Base-by-base conservation (phyloP, 2,888 invertebrate genomes). In the Copidosoma aretas region DNA sequence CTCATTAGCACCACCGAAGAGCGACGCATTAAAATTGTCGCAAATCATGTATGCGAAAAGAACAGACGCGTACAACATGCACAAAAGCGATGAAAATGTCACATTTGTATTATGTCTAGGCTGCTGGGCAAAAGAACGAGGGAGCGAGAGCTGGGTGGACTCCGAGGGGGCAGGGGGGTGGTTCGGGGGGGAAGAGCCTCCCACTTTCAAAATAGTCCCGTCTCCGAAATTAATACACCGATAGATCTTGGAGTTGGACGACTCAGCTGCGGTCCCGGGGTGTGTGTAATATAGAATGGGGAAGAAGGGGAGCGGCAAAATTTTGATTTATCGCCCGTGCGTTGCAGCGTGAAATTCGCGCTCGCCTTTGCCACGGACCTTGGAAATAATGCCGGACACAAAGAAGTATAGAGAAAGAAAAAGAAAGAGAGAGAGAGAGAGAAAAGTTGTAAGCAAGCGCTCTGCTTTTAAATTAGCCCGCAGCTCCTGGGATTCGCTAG, bases 251-350 rank as follows among this genome's bases (percentile, higher is more conserved):
- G 60, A 10, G 46, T 19, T 22, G 22, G 41, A 14, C 41, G 41
- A n/a, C 41, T 8, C 41, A 41, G 10, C 8, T 14, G 41, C 41
- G 41, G 8, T 41, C 14, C 14, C 41, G 8, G n/a, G n/a, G n/a
- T n/a, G n/a, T n/a, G n/a, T 14, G 41, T 14, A 14, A 41, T 46
- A 15, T 12, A 46, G 43, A 46, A 14, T 41, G 41, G 15, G 32
- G 17, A 8, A 12, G 43, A 12, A 46, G 43, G 43, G 43, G 43
- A 2, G 22, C n/a, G n/a, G n/a, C 53, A 24, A 60, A 59, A 32
- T 57, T 57, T 49, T 64, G 64, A 68, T 68, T 68, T 60, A 64
- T 22, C 39, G 41, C 17, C 8, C 52, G 32, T 21, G 49, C n/a
- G 46, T 46, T 60, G 43, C 49, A 15, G 24, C 49, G n/a, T 24